phyloP scores from a whole-genome alignment of 2,113 vertebrate species.

The Paracanthobrama guichenoti region DNA sequence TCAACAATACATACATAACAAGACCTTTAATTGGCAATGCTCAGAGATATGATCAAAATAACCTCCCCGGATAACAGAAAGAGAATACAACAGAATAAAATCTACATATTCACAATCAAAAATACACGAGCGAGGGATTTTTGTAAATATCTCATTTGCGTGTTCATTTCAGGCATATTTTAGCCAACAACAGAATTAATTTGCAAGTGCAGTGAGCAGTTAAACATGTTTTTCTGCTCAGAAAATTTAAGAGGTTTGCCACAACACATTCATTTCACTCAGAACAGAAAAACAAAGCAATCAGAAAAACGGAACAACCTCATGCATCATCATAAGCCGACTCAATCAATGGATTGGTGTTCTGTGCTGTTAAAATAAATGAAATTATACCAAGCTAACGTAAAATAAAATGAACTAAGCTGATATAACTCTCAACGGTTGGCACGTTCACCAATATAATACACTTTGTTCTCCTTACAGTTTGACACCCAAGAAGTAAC shows the following conservation, averaged over 20 bases:
- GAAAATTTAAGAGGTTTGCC: not conserved
- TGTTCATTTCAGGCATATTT: constrained; percentile 20
- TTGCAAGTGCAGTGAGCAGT: constrained; percentile 64
- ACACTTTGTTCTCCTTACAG: not conserved
- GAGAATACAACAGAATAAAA: constrained; percentile 1
- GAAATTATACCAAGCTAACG: not conserved
- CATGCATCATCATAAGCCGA: not conserved
- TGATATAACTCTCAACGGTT: not conserved
- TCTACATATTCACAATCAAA: constrained; percentile 7
- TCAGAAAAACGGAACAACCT: not conserved
- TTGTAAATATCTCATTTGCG: not conserved
- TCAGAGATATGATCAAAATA: not conserved
- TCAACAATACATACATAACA: not conserved
- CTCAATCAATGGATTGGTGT: not conserved
- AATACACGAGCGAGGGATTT: not conserved
- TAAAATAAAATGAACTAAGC: not conserved
- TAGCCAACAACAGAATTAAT: not conserved
- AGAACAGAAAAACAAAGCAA: not conserved
- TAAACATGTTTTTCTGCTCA: constrained; percentile 51
- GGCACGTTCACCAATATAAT: not conserved
- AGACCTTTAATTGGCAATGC: not conserved
- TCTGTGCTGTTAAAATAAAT: not conserved
- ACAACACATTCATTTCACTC: not conserved
- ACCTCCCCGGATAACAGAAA: not conserved
- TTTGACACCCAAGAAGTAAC: not conserved